phyloP scores from a whole-genome alignment of 2,113 vertebrate genomes.

The Ramphastos sulfuratus region DNA sequence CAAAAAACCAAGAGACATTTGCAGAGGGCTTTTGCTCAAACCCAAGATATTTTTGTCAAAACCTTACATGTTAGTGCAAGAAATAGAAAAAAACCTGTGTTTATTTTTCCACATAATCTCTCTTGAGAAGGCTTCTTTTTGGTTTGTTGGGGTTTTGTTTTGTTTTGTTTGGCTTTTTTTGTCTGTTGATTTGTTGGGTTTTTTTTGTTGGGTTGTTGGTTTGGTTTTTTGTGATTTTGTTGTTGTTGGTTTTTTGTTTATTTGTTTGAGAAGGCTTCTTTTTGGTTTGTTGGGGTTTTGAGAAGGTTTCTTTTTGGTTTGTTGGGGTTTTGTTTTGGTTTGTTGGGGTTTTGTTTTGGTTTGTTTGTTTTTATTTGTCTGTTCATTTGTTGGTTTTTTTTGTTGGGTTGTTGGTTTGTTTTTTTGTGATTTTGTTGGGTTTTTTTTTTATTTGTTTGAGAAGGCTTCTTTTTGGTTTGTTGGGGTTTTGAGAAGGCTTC shows the following conservation, averaged over 20 bases:
- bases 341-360: too few relatives aligned
- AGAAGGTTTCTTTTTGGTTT: too few relatives aligned
- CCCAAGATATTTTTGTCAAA: neutral
- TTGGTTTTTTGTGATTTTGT: neutral
- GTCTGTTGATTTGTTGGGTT: neutral
- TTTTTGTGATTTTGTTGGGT: neutral
- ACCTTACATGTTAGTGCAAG: neutral
- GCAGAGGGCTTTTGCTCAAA: neutral
- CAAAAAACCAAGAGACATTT: neutral
- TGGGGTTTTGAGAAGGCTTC: neutral
- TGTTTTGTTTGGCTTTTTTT: neutral
- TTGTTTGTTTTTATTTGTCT: too few relatives aligned
- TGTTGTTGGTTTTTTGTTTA: neutral
- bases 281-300: too few relatives aligned
- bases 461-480: neutral
- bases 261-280: too few relatives aligned
- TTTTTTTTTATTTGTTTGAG: neutral
- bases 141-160: neutral
- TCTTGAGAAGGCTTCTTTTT: neutral
- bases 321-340: too few relatives aligned
- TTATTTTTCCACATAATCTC: rapidly evolving
- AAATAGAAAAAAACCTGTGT: neutral
- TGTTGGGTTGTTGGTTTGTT: too few relatives aligned
- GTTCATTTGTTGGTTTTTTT: too few relatives aligned
- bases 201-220: neutral